Base-by-base conservation (phyloP, 2,113 vertebrate species). In the Entelurus aequoreus region DNA sequence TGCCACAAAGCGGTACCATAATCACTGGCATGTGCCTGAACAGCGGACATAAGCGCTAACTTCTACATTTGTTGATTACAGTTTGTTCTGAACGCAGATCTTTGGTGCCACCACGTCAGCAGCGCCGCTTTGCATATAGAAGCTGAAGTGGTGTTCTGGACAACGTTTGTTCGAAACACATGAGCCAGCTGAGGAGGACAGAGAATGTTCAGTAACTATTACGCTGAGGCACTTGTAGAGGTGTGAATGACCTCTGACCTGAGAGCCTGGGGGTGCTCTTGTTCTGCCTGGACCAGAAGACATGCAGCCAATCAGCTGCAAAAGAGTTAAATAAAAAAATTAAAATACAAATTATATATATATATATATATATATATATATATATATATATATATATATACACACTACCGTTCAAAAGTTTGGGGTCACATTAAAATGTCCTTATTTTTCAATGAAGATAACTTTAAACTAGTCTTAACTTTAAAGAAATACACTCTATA, bases 51-150 rank as follows among this genome's bases (percentile, higher is more conserved):
- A 28, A 28, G 28, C 28, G 28, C 28, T 28, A 21, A 16, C 5
- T 51, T 51, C 8, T 51, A n/a, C 1, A n/a, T 1, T 12, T 51
- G 14, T 51, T 51, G 4, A 91, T 87, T 86, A 98, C 95, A 94
- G 56, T 0, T 91, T 86, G 69, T 94, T 91, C 54, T 94, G 87
- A 19, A 96, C 42, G 66, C 95, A 98, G 74, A 98, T 93, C 87
- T 90, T 93, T 42, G 94, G 91, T 40, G 89, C 83, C 37, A 97
- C 78, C 4, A 93, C 90, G 48, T 92, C 94, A 0, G 95, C 94
- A 46, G 93, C 95, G 81, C 95, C 95, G 48, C 93, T 98, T 69
- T 88, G 86, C 74, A 98, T 89, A 85, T 86, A 94, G 86, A 96
- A 97, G 50, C 93, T 90, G 85, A 94, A 92, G 53, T 94, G 86